Conservation (phyloP, 2,113 vertebrate genomes). For the Aegithalos caudatus region DNA sequence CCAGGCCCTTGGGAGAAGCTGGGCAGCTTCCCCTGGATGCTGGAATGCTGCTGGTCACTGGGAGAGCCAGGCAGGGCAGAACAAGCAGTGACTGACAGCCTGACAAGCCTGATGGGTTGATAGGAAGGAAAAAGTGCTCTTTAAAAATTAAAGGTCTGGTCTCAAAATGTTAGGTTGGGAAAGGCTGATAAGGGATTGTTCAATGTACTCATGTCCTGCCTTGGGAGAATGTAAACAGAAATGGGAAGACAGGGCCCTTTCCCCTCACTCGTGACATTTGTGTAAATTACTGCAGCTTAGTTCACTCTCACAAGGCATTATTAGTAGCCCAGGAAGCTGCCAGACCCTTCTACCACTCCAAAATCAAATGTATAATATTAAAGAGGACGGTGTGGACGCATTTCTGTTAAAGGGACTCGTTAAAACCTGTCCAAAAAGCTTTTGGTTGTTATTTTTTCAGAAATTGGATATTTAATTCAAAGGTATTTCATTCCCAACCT, state of each 20-base stretch:
- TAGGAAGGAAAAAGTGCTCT: neutral
- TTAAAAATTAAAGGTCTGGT: neutral
- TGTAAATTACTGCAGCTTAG: neutral
- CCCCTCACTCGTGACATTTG: neutral
- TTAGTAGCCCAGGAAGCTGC: neutral
- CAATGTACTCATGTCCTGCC: neutral
- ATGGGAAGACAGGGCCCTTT: neutral
- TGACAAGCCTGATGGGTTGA: neutral
- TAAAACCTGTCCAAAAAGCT: neutral
- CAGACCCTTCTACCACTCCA: neutral
- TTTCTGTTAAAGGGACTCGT: neutral
- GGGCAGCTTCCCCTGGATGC: neutral
- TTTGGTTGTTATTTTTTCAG: neutral
- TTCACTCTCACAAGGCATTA: neutral
- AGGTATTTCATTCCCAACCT: neutral
- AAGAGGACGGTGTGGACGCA: accelerated
- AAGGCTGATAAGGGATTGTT: neutral
- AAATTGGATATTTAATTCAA: neutral
- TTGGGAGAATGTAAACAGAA: neutral
- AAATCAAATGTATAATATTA: neutral
- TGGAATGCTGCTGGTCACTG: neutral
- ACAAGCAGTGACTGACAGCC: neutral
- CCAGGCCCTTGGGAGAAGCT: neutral
- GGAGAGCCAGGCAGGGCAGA: neutral
- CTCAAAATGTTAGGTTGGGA: neutral